Conservation (phyloP, 2,888 invertebrate genomes). For the Sphinx pinastri region DNA sequence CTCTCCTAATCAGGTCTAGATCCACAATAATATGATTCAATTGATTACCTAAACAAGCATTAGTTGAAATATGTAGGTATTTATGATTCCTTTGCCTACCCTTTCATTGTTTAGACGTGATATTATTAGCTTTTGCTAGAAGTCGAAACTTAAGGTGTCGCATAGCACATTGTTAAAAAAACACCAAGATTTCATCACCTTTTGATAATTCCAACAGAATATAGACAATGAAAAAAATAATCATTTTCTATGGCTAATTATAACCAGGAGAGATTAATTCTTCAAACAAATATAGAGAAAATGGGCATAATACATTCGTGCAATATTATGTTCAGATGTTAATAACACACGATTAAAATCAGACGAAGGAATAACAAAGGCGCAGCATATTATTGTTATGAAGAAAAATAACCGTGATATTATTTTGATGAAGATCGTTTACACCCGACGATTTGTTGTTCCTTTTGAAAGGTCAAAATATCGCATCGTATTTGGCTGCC, state of each 20-base stretch:
- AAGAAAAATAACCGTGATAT: slow-evolving; percentile 38
- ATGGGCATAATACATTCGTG: background rate
- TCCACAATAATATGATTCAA: too few relatives aligned
- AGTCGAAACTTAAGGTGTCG: too few relatives aligned
- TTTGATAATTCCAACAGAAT: too few relatives aligned
- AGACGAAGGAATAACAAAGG: slow-evolving; percentile 37
- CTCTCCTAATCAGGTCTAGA: too few relatives aligned
- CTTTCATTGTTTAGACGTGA: too few relatives aligned
- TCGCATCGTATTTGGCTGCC: background rate
- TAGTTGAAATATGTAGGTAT: too few relatives aligned
- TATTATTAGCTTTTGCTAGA: too few relatives aligned
- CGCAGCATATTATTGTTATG: slow-evolving; percentile 29
- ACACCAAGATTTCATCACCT: too few relatives aligned
- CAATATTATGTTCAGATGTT: slow-evolving; percentile 3
- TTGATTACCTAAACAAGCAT: too few relatives aligned
- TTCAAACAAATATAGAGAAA: background rate
- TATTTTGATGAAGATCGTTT: slow-evolving; percentile 36
- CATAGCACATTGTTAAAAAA: too few relatives aligned
- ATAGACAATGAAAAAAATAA: background rate
- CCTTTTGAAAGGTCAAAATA: background rate
- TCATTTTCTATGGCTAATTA: background rate
- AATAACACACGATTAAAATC: slow-evolving; percentile 31
- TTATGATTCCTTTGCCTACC: too few relatives aligned
- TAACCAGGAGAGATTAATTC: background rate
- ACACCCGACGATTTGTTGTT: slow-evolving; percentile 34